Conservation (phyloP, 1,140 invertebrate genomes). For the Dinoponera quadriceps region DNA sequence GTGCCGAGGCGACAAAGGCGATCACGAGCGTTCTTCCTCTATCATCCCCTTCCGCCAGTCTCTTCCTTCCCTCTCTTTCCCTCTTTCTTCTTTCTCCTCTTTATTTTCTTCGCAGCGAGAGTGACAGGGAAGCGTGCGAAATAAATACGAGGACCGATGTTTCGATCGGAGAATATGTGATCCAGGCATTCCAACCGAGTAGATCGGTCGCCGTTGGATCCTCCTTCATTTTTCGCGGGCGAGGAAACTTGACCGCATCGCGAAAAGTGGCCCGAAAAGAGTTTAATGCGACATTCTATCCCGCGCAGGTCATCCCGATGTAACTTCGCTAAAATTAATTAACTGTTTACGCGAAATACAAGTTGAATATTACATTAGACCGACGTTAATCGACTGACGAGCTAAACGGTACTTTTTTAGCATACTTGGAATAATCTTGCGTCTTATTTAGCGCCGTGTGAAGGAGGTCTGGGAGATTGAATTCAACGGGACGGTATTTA, state of each 20-base stretch:
- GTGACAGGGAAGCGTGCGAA: background rate
- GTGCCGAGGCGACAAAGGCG: conserved; percentile 64
- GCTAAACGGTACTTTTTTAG: too few relatives aligned
- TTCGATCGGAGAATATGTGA: background rate
- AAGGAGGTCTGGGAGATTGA: too few relatives aligned
- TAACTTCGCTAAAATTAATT: too few relatives aligned
- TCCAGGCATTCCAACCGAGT: background rate
- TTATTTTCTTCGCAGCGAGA: background rate
- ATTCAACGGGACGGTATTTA: too few relatives aligned
- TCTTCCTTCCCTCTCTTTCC: background rate
- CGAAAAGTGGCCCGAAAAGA: background rate
- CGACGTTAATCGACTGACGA: too few relatives aligned
- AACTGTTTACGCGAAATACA: too few relatives aligned
- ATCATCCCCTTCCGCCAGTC: conserved; percentile 18
- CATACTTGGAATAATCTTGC: too few relatives aligned
- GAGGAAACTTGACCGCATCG: background rate
- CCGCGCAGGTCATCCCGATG: too few relatives aligned
- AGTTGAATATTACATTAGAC: too few relatives aligned
- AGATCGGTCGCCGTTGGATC: background rate
- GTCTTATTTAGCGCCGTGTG: too few relatives aligned
- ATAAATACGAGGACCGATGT: conserved; percentile 7
- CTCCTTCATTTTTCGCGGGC: background rate
- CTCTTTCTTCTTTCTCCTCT: background rate
- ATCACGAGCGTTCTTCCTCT: conserved; percentile 46
- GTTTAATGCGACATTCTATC: background rate